phyloP scores from a whole-genome alignment of 2,797 vertebrate genomes.

The Pangasius macronema region DNA sequence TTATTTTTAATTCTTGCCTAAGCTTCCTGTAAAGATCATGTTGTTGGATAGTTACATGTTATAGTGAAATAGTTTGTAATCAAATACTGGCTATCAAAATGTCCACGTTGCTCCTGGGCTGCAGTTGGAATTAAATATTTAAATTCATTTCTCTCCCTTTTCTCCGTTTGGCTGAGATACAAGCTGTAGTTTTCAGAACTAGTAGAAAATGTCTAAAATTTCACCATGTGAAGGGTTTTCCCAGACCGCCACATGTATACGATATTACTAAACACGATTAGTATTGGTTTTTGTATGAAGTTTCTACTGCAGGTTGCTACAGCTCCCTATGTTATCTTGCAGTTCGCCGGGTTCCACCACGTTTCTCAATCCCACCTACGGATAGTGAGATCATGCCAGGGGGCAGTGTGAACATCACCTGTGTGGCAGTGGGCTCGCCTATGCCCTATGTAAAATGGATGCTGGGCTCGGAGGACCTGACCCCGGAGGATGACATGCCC shows the following conservation, averaged over 20 bases:
- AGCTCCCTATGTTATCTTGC: conserved; percentile 56
- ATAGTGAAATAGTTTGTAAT: neutral
- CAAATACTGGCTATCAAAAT: neutral
- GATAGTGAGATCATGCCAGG: conserved; percentile 99
- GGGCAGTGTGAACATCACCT: conserved; percentile 98
- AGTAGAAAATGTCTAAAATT: neutral
- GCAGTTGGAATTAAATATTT: too few species aligned
- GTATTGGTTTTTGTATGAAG: neutral
- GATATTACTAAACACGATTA: neutral
- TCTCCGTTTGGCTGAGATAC: neutral
- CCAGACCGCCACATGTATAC: neutral
- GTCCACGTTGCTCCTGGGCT: too few species aligned
- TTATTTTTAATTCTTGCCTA: neutral
- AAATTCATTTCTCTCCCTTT: neutral
- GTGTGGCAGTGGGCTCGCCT: conserved; percentile 97
- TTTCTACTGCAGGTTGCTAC: neutral
- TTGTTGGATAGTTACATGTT: neutral
- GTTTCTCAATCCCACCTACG: conserved; percentile 98
- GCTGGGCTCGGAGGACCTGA: conserved; percentile 96
- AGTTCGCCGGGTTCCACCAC: conserved; percentile 96
- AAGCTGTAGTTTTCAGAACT: neutral
- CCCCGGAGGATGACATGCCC: conserved; percentile 98
- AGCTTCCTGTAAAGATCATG: neutral
- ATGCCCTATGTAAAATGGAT: conserved; percentile 99
- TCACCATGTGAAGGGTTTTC: neutral